Evolutionary conservation across 2,797 vertebrate species (phyloP).

Genomic region (Hippopotamyrus pictus): DNA sequence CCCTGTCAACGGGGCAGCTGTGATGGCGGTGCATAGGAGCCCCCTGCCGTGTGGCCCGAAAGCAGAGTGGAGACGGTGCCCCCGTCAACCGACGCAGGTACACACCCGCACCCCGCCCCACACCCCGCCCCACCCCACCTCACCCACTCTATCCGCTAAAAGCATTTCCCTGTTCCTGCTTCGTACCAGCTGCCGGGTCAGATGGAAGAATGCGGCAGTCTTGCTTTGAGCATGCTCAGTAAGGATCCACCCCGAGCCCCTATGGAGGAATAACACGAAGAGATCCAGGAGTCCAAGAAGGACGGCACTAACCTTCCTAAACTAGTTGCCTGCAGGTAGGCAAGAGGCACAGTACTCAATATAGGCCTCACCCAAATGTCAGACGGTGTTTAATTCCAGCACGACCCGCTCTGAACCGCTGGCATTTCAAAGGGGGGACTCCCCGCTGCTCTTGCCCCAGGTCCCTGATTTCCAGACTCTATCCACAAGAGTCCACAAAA

Average conservation of each 20-base stretch:
- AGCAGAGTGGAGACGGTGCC: neutral
- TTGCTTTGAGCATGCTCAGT: neutral
- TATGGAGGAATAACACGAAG: neutral
- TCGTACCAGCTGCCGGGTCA: neutral
- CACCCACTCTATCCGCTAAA: neutral
- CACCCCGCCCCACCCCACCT: neutral
- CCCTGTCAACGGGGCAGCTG: constrained; percentile 56
- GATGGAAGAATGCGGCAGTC: neutral
- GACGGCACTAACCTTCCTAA: neutral
- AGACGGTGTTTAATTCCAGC: neutral
- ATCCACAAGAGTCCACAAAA: neutral
- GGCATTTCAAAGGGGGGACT: neutral
- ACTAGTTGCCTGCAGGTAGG: neutral
- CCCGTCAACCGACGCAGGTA: neutral
- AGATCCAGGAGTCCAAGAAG: neutral
- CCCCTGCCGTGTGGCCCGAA: neutral
- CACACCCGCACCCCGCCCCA: neutral
- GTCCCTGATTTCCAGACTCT: neutral
- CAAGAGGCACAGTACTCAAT: neutral
- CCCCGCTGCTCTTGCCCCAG: neutral
- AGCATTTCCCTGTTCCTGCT: neutral
- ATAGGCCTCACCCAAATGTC: neutral
- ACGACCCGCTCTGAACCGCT: neutral
- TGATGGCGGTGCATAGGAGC: neutral
- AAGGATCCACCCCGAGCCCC: neutral